Percentiles rank a stretch among this genome's conserved stretches.
phyloP scores from a whole-genome alignment of 2,888 invertebrate species.

The Clusia tigrina region DNA sequence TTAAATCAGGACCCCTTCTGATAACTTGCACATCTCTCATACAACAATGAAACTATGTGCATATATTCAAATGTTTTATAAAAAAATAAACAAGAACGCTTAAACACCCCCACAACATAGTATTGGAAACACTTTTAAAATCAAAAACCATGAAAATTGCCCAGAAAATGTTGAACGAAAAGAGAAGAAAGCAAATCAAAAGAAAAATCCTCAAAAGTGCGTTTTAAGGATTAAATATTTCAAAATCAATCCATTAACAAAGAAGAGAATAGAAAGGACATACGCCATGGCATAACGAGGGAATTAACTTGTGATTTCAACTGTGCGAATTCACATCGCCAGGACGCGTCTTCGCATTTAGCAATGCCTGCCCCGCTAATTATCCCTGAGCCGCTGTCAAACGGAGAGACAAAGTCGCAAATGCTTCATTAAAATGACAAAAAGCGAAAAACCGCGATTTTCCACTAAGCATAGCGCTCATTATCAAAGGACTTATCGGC shows the following conservation, averaged over 20 bases:
- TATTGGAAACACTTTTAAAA: background rate
- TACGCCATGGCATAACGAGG: constrained; percentile 32
- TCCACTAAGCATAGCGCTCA: constrained; percentile 35
- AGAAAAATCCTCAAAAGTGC: constrained; percentile 46
- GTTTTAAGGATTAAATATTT: constrained; percentile 44
- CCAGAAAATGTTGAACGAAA: constrained; percentile 36
- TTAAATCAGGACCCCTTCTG: too few relatives aligned
- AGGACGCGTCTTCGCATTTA: constrained; percentile 51
- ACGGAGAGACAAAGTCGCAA: constrained; percentile 39
- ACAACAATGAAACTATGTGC: background rate
- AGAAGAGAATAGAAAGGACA: constrained; percentile 46
- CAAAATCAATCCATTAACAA: constrained; percentile 58
- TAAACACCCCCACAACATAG: too few relatives aligned
- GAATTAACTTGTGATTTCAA: constrained; percentile 63
- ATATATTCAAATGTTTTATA: too few relatives aligned
- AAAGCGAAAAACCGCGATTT: constrained; percentile 35
- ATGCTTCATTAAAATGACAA: constrained; percentile 58
- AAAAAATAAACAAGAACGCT: constrained; percentile 1
- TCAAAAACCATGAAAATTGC: constrained; percentile 5
- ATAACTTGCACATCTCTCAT: background rate
- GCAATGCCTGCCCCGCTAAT: constrained; percentile 57
- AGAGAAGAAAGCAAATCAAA: constrained; percentile 34
- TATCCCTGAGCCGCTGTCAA: constrained; percentile 44
- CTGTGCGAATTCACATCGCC: constrained; percentile 59
- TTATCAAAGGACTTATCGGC: constrained; percentile 54